These are phyloP conservation scores for Onchidella celtica DNA, from an alignment of 2,888 invertebrate species.

Conservation along the genomic window DNA sequence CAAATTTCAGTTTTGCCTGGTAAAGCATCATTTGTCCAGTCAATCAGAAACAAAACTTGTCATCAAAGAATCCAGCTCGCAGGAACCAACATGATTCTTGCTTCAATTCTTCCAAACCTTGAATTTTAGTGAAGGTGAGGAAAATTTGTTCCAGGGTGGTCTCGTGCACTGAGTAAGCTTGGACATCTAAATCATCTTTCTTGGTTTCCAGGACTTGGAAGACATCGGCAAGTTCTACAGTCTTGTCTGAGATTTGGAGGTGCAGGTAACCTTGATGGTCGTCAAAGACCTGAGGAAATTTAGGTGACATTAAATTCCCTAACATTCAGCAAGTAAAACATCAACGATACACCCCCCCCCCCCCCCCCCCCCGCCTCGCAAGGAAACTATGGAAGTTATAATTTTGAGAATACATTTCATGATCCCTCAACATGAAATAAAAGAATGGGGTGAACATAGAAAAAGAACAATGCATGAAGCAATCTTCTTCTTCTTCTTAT, in stretches of 20 bases:
- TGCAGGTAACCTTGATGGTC: slow-evolving; percentile 83
- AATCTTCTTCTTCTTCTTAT: no score
- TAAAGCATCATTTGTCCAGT: no score
- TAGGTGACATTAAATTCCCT: no score
- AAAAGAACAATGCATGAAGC: not conserved
- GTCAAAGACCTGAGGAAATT: slow-evolving; percentile 85
- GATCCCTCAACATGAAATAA: not conserved
- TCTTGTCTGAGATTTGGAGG: slow-evolving; percentile 67
- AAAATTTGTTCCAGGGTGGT: slow-evolving; percentile 80
- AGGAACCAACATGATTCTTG: slow-evolving; percentile 37
- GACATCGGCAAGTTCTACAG: slow-evolving; percentile 75
- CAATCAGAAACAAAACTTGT: slow-evolving; percentile 31
- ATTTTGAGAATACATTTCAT: not conserved
- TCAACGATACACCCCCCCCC: not conserved
- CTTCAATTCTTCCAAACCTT: slow-evolving; percentile 61
- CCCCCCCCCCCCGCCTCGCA: no score
- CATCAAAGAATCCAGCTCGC: slow-evolving; percentile 30
- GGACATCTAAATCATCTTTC: slow-evolving; percentile 67
- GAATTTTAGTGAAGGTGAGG: slow-evolving; percentile 80
- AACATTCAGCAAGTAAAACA: no score
- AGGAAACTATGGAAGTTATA: no score
- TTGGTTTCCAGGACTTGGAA: slow-evolving; percentile 78
- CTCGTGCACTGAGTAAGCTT: slow-evolving; percentile 79
- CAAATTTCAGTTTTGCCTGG: no score
- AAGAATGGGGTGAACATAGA: not conserved